phyloP scores from a whole-genome alignment of 2,888 invertebrate genomes.

The Sphaerophoria rueppellii region DNA sequence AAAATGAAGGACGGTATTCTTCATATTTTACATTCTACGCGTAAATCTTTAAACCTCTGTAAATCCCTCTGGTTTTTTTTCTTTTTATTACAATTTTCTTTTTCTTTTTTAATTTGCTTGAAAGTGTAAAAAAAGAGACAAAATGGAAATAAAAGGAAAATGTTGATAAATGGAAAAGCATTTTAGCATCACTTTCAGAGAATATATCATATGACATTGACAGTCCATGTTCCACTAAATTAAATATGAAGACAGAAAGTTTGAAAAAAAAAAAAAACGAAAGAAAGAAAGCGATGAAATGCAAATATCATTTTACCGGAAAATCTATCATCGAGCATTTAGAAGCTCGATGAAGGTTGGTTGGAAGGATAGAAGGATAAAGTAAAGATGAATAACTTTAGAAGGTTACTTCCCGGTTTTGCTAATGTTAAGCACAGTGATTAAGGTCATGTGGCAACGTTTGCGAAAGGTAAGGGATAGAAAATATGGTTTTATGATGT shows the following conservation, averaged over 20 bases:
- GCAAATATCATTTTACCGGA: conserved; percentile 35
- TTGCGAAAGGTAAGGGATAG: no score
- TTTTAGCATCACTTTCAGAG: conserved; percentile 8
- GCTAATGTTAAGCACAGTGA: no score
- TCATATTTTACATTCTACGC: conserved; percentile 13
- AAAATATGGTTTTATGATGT: no score
- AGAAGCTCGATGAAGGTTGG: no score
- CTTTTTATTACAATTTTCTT: neutral
- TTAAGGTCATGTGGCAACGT: no score
- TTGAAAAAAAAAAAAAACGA: neutral
- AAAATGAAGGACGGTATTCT: conserved; percentile 31
- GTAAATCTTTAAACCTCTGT: conserved; percentile 17
- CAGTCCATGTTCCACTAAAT: conserved; percentile 37
- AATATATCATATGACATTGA: conserved; percentile 30
- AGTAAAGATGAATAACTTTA: no score
- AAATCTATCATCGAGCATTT: conserved; percentile 30
- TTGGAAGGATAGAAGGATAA: no score
- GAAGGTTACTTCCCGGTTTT: no score
- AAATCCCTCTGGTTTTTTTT: conserved; percentile 3
- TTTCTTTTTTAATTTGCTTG: conserved; percentile 7
- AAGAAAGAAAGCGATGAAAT: conserved; percentile 17
- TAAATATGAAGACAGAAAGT: neutral
- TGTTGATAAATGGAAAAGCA: conserved; percentile 29
- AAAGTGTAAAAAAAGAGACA: neutral
- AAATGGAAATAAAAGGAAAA: neutral